phyloP scores from a whole-genome alignment of 2,797 vertebrate genomes.

The Silurus aristotelis region DNA sequence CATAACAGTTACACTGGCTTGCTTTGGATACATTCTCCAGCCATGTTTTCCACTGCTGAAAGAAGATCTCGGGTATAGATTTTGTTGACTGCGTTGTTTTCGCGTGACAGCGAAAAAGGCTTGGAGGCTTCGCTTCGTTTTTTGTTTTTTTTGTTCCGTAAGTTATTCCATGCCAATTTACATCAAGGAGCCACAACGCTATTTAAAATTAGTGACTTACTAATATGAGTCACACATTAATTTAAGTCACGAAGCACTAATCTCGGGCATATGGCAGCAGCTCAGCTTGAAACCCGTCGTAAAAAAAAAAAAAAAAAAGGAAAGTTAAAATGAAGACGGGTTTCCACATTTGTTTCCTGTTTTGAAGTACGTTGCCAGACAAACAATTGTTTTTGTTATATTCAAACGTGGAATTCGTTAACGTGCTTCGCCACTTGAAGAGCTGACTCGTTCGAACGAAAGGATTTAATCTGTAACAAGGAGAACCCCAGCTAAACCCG shows the following conservation, averaged over 20 bases:
- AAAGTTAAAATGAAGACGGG: neutral
- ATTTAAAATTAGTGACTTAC: slow-evolving; percentile 20
- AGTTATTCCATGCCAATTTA: slow-evolving; percentile 24
- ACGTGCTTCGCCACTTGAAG: slow-evolving; percentile 35
- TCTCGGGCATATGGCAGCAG: slow-evolving; percentile 40
- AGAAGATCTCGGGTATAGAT: neutral
- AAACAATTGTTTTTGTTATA: slow-evolving; percentile 37
- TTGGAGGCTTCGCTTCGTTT: neutral
- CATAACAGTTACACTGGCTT: slow-evolving; percentile 20
- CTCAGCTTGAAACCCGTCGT: slow-evolving; percentile 33
- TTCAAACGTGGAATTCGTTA: slow-evolving; percentile 39
- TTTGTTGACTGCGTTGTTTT: neutral
- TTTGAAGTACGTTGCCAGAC: slow-evolving; percentile 25
- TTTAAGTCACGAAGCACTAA: slow-evolving; percentile 41
- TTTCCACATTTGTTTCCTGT: slow-evolving; percentile 31
- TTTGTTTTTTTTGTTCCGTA: neutral
- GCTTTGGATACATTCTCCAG: slow-evolving; percentile 40
- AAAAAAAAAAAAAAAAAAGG: slow-evolving; percentile 33
- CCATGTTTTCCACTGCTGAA: slow-evolving; percentile 27
- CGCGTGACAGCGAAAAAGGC: slow-evolving; percentile 2
- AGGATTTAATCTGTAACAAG: neutral
- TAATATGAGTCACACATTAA: slow-evolving; percentile 40
- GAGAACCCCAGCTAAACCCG: neutral
- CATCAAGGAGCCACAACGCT: slow-evolving; percentile 19
- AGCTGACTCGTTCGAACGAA: slow-evolving; percentile 1